phyloP scores from a whole-genome alignment of 1,140 invertebrate species.

The Drosophila bipectinata region DNA sequence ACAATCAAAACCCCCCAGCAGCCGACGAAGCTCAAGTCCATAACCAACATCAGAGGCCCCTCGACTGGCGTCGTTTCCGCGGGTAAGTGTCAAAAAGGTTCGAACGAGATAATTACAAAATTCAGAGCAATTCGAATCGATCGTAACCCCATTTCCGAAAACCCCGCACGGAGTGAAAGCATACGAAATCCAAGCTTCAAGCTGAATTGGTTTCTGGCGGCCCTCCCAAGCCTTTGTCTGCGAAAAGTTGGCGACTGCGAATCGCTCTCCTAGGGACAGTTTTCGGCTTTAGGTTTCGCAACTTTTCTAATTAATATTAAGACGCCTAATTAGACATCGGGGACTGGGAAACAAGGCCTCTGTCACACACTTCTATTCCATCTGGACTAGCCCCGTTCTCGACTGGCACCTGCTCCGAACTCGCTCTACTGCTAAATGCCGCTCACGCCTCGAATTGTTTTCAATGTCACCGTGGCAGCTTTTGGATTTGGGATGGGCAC shows the following conservation, averaged over 20 bases:
- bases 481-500: slow-evolving; percentile 17
- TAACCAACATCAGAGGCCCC: slow-evolving; percentile 39
- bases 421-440: slow-evolving; percentile 8
- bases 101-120: slow-evolving; percentile 17
- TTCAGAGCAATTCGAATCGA: slow-evolving; percentile 43
- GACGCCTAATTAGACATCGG: slow-evolving; percentile 64
- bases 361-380: slow-evolving; percentile 4
- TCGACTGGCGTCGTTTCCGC: slow-evolving; percentile 43
- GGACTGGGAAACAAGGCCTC: slow-evolving; percentile 13
- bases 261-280: slow-evolving; percentile 52
- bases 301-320: slow-evolving; percentile 79
- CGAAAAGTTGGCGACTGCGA: slow-evolving; percentile 24
- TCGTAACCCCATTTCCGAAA: slow-evolving; percentile 40
- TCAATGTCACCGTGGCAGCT: slow-evolving; percentile 25
- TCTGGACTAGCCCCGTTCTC: not conserved
- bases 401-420: not conserved
- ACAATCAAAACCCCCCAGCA: slow-evolving; percentile 20
- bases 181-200: slow-evolving; percentile 58
- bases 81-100: slow-evolving; percentile 51
- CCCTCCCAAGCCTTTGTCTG: slow-evolving; percentile 35
- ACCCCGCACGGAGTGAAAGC: slow-evolving; percentile 57
- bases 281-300: slow-evolving; percentile 45
- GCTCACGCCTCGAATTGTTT: slow-evolving; percentile 19
- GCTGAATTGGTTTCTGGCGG: slow-evolving; percentile 45
- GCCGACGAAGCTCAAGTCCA: slow-evolving; percentile 36